Evolutionary conservation across 2,113 vertebrate genomes (phyloP), one percentile per base, ranked within the genome.

Genomic region (Otis tarda): DNA sequence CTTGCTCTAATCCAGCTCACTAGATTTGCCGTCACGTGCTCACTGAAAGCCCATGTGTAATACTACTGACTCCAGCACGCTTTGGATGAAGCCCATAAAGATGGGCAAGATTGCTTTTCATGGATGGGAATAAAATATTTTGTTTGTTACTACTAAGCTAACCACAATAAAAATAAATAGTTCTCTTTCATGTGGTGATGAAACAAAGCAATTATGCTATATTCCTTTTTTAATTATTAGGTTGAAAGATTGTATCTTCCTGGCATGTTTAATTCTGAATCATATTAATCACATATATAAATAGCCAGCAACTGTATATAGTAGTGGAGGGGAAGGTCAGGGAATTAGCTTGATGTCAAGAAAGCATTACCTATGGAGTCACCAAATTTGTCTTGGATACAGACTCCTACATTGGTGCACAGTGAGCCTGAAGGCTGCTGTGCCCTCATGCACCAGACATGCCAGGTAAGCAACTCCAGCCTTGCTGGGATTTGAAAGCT

Each of bases 131-230:
- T 82, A 75, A 89, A 81, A 53, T 94, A 95, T 85, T 91, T 91
- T 93, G 84, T 95, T 95, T 95, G 75, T 90, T 93, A 63, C 31
- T 96, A 70, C 49, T 94, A 74, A 91, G 68, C 56, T 89, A 96
- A 96, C 89, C 92, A 95, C 90, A 96, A 60, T 71, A 81, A 89
- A 93, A 85, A 92, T 35, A 95, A 95, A 95, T 49, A 94, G 28
- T 23, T 79, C 67, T 79, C 94, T 96, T 95, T 96, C 82, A 96
- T 95, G 93, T 95, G 96, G 96, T 64, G 80, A 91, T 47, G 74
- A 73, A 83, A 92, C 78, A 95, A 94, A 91, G 52, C 67, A 68
- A 35, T 67, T 78, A 83, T 61, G 55, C 65, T 50, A 20, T 89
- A 94, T 63, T 87, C 60, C 49, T 87, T 77, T 76, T 92, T 43